Base-by-base conservation (phyloP, 2,888 invertebrate genomes). In the Drosophila affinis region DNA sequence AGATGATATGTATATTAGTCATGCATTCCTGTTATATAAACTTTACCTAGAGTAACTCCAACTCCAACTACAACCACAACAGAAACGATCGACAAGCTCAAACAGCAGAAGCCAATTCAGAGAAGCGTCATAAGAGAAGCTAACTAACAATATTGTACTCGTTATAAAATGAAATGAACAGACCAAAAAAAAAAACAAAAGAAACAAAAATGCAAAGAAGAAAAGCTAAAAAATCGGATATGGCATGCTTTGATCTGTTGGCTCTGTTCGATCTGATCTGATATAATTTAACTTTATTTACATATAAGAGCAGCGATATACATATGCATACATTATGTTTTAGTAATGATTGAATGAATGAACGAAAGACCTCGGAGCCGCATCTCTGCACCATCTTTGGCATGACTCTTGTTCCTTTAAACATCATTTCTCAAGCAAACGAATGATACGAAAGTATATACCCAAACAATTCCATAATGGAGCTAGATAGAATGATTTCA, bases 271-370 rank as follows among this genome's bases (percentile, higher is more conserved):
- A 29, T 10, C 60, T 62, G 32, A 54, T 39, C 39, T 39, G 39
- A 39, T 39, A 39, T 39, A 67, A 39, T 46, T 52, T 65, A 48
- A 65, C 62, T 51, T 53, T 74, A 65, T 67, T 51, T 67, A 81
- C 73, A 71, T 58, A 58, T 58, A 60, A 68, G 70, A 77, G 84
- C 77, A 76, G 76, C 72, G 59, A 77, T 74, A 78, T 78, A 39
- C 39, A 39, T 39, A n/a, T n/a, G 39, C n/a, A 77, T 79, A 82
- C 86, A 89, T 90, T 89, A 90, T 90, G 91, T 89, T 89, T 89
- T 90, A 89, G 82, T 90, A 90, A 89, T 89, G 89, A 78, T 81
- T 79, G 78, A 79, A 39, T 76, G 81, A 78, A 71, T 81, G 73
- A 76, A 75, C 72, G 62, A 77, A 73, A 71, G 57, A 62, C 64